Base-by-base conservation (phyloP, 1,140 invertebrate species). In the Scaptomyza pallida region DNA sequence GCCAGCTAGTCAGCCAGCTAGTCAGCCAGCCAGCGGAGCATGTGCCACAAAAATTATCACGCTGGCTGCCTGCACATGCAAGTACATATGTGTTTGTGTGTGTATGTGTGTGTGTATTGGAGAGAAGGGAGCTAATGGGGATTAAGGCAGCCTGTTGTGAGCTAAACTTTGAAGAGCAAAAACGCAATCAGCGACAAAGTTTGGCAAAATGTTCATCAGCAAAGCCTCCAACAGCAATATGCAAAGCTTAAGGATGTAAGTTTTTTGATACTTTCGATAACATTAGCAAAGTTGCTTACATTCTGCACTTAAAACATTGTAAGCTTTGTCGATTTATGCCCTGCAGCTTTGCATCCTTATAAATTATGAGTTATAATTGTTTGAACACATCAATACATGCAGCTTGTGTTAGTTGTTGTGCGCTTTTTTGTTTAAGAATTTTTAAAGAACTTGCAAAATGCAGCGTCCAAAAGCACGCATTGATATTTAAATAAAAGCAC, bases 21-120 rank as follows among this genome's bases (percentile, higher is more conserved):
- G 35, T 10, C 40, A 48, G 26, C 26, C 26, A 37, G 33, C 26
- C 51, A 71, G 40, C 41, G 41, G 51, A 75, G 55, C 59, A 70
- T 70, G 76, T 64, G 77, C 71, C 60, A 73, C 76, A 71, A 68
- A 62, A 69, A 69, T 72, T 68, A 68, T 76, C 63, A 59, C 44
- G 63, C 62, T 65, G 21, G 19, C 59, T 52, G 57, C 47, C 43
- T 43, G 37, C 54, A 56, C 41, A 56, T 47, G 61, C 52, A 56
- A 56, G 40, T 45, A 12, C 5, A 17, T n/a, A 26, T 37, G 30
- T 45, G 35, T 8, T 9, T 9, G 37, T 44, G 60, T 57, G 17
- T 59, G 47, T 33, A 47, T 43, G n/a, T n/a, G n/a, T n/a, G n/a
- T n/a, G n/a, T n/a, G n/a, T n/a, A n/a, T n/a, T n/a, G n/a, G n/a